A percentile compares a stretch with the other conserved stretches of the same genome.
Evolutionary conservation across 2,888 invertebrate genomes (phyloP).

Genomic region (Eugnorisma glareosa): DNA sequence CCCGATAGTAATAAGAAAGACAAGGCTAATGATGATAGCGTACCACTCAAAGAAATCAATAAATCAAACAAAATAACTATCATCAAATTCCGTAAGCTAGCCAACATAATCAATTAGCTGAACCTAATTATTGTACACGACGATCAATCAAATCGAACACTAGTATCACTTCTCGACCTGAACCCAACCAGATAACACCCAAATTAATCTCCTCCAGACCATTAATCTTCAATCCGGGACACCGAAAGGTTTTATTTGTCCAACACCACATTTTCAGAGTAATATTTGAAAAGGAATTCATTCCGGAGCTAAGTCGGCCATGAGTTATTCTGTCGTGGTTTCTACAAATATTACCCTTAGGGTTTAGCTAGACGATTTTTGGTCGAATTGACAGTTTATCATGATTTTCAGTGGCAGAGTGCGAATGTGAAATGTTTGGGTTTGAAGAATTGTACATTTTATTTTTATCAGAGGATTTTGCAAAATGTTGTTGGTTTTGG

Average conservation of each 20-base stretch:
- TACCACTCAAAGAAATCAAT: constrained; percentile 24
- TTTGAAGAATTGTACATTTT: constrained; percentile 13
- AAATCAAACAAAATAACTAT: constrained; percentile 18
- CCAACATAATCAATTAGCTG: constrained; percentile 40
- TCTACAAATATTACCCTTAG: constrained; percentile 70
- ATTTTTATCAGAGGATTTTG: constrained; percentile 7
- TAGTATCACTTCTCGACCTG: constrained; percentile 55
- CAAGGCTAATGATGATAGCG: constrained; percentile 10
- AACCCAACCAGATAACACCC: constrained; percentile 56
- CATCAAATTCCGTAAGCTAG: constrained; percentile 20
- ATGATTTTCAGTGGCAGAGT: constrained; percentile 35
- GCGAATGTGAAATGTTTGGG: constrained; percentile 17
- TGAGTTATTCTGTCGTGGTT: constrained; percentile 68
- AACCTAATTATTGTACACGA: constrained; percentile 48
- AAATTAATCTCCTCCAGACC: constrained; percentile 64
- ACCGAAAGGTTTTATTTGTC: constrained; percentile 69
- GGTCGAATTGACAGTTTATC: constrained; percentile 60
- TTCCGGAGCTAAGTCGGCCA: constrained; percentile 67
- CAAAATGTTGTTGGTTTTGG: neutral
- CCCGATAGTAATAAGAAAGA: neutral
- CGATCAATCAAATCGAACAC: constrained; percentile 54
- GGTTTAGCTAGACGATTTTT: constrained; percentile 59
- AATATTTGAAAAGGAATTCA: constrained; percentile 70
- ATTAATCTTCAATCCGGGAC: constrained; percentile 66
- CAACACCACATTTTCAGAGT: constrained; percentile 66